phyloP scores from a whole-genome alignment of 2,113 vertebrate species.

The Pongo pygmaeus region DNA sequence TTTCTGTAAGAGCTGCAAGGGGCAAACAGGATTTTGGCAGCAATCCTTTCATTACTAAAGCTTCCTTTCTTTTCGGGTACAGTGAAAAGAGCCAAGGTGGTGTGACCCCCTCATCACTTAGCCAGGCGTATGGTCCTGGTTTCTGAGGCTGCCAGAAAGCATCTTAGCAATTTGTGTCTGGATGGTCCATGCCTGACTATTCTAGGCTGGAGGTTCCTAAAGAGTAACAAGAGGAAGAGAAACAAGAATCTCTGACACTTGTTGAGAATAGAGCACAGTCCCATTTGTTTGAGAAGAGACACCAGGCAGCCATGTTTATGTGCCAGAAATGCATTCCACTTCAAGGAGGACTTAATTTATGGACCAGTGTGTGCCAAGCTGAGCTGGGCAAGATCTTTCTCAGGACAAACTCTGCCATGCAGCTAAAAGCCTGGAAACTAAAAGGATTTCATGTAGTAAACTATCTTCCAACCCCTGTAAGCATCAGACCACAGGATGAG shows the following conservation, averaged over 20 bases:
- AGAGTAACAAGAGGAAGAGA: background rate
- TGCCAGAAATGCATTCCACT: slow-evolving; percentile 38
- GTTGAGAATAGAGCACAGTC: background rate
- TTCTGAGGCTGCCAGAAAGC: slow-evolving; percentile 38
- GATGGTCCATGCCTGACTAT: background rate
- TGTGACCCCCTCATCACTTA: background rate
- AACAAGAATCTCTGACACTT: background rate
- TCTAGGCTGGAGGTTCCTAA: background rate
- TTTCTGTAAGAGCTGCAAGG: slow-evolving; percentile 59
- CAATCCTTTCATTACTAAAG: slow-evolving; percentile 54
- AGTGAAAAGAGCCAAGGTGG: slow-evolving; percentile 35
- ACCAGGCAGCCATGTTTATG: background rate
- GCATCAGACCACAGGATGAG: background rate
- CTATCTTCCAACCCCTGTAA: background rate
- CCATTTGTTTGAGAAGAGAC: slow-evolving; percentile 2
- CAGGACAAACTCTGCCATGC: background rate
- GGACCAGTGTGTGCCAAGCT: background rate
- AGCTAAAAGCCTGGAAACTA: slow-evolving; percentile 11
- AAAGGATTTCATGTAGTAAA: background rate
- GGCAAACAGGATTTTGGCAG: slow-evolving; percentile 50
- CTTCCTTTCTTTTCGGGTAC: slow-evolving; percentile 15
- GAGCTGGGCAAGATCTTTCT: slow-evolving; percentile 17
- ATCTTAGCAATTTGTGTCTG: slow-evolving; percentile 4
- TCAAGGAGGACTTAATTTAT: slow-evolving; percentile 39
- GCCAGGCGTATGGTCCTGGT: background rate